These are phyloP conservation scores for Holothuria leucospilota DNA, from an alignment of 53 echinoderm and acorn worm species.

Conservation along the genomic window DNA sequence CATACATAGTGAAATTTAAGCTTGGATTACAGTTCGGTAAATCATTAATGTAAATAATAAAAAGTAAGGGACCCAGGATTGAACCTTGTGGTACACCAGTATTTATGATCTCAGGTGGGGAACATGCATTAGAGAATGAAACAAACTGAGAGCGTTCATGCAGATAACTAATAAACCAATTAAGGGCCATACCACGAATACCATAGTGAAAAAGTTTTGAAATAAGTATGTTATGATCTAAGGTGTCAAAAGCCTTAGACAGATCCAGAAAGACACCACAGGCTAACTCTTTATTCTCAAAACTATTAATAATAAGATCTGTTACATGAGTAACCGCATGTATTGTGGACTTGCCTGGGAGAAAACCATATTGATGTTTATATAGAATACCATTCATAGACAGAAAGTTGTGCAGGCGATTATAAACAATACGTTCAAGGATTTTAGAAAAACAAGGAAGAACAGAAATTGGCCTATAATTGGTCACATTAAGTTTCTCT, in stretches of 20 bases:
- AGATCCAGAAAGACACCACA: neutral
- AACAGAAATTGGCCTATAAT: slow-evolving; percentile 57
- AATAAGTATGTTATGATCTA: neutral
- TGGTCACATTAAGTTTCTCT: slow-evolving; percentile 8
- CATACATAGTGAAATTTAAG: too few species aligned
- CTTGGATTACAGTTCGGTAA: too few species aligned
- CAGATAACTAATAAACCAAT: neutral
- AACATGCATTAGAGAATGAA: too few species aligned
- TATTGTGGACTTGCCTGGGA: slow-evolving; percentile 33
- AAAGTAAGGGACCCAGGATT: too few species aligned
- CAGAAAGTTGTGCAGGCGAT: slow-evolving; percentile 32
- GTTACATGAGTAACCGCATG: neutral
- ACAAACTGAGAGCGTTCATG: neutral
- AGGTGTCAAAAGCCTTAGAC: slow-evolving; percentile 5
- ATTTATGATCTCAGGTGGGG: too few species aligned
- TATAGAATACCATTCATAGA: neutral
- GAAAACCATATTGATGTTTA: slow-evolving; percentile 44
- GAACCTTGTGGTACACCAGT: too few species aligned
- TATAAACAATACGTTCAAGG: slow-evolving; percentile 49
- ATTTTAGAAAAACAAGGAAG: slow-evolving; percentile 58
- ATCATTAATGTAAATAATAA: too few species aligned
- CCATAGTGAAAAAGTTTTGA: neutral
- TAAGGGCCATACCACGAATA: neutral
- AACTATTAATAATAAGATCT: neutral
- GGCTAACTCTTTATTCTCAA: neutral